A percentile compares a stretch with the other conserved stretches of the same genome.
Conservation (phyloP, 2,888 invertebrate genomes). For the Xestia c-nigrum region DNA sequence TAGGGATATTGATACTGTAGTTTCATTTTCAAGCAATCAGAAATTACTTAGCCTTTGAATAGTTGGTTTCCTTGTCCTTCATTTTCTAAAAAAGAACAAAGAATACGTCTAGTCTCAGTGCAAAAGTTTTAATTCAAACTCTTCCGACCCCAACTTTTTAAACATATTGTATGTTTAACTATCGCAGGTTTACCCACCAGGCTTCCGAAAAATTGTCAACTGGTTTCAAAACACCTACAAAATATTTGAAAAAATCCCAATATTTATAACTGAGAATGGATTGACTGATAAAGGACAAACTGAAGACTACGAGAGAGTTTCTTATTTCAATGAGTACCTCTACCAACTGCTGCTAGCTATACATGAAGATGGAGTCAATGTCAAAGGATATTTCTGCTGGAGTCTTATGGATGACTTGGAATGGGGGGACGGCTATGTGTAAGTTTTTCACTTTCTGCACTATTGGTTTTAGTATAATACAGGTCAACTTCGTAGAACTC, state of each 20-base stretch:
- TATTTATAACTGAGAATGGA: slow-evolving; percentile 89
- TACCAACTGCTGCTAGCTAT: slow-evolving; percentile 72
- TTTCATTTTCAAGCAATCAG: no score
- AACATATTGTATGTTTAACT: background rate
- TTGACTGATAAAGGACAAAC: slow-evolving; percentile 80
- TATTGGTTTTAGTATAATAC: background rate
- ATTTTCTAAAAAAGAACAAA: no score
- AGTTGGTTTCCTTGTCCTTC: no score
- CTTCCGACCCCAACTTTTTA: background rate
- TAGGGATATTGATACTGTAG: no score
- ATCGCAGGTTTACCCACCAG: slow-evolving; percentile 91
- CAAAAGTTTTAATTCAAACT: background rate
- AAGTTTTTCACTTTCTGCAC: slow-evolving; percentile 2
- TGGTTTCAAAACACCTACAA: slow-evolving; percentile 92
- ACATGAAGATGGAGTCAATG: slow-evolving; percentile 73
- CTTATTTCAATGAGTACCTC: slow-evolving; percentile 82
- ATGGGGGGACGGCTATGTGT: slow-evolving; percentile 80
- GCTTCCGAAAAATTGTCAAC: slow-evolving; percentile 91
- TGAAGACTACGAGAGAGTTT: slow-evolving; percentile 78
- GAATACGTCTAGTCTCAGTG: no score
- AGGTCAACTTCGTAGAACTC: background rate
- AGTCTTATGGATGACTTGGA: slow-evolving; percentile 54
- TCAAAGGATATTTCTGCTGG: slow-evolving; percentile 83
- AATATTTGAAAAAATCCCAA: slow-evolving; percentile 80
- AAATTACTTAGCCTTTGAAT: no score